phyloP scores from a whole-genome alignment of 37 sponge, comb jelly and placozoan genomes.

The Oscarella lobularis region DNA sequence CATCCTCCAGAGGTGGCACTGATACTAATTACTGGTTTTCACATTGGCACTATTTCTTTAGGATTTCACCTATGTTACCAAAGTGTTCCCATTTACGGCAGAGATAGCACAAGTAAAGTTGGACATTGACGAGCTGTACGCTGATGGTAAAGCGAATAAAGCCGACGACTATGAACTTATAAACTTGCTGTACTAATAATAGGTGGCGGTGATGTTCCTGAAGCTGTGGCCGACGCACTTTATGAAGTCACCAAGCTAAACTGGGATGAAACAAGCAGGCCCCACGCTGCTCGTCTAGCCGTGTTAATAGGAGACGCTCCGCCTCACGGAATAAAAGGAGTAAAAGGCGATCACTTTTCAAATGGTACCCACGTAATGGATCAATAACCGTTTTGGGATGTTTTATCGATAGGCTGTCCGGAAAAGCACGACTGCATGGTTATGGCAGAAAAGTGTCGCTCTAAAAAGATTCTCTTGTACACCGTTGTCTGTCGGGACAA shows the following conservation, averaged over 20 bases:
- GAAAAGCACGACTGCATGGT: not conserved
- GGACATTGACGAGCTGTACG: not conserved
- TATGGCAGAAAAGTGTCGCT: not conserved
- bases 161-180: too few relatives aligned
- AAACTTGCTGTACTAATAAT: too few relatives aligned
- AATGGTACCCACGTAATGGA: not conserved
- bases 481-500: not conserved
- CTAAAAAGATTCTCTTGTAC: not conserved
- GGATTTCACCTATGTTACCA: not conserved
- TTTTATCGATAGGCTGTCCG: too few relatives aligned
- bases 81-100: not conserved
- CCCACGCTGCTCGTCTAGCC: not conserved
- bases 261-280: not conserved
- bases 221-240: not conserved
- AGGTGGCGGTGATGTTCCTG: not conserved
- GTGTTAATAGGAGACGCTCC: slow-evolving; percentile 4
- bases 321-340: not conserved
- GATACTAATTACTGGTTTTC: not conserved
- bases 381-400: not conserved
- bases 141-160: not conserved
- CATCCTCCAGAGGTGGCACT: not conserved
- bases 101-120: not conserved
- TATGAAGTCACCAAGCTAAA: not conserved
- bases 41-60: not conserved
- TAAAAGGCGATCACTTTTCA: not conserved